Percentiles rank a stretch among this genome's conserved stretches.
phyloP scores from a whole-genome alignment of 2,888 invertebrate species.

The Lamellibrachia satsuma region DNA sequence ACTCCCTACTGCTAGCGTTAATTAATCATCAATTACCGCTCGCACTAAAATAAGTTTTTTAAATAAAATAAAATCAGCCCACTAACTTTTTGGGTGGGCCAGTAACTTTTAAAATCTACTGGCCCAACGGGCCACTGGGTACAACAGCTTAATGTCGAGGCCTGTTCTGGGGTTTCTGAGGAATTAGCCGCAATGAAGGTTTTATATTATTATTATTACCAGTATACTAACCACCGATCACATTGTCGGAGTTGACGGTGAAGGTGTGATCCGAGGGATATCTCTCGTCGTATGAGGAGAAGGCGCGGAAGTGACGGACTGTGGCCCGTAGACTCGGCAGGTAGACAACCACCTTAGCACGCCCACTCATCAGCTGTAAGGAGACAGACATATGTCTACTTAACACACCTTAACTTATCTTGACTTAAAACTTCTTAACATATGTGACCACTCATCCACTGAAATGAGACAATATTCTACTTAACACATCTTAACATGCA shows the following conservation, averaged over 20 bases:
- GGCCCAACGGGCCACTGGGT: too few species aligned
- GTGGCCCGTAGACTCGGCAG: constrained; percentile 53
- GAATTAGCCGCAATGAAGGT: too few species aligned
- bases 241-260: neutral
- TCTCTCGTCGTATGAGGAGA: constrained; percentile 48
- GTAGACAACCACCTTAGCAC: constrained; percentile 45
- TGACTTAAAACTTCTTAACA: neutral
- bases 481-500: neutral
- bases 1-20: too few species aligned
- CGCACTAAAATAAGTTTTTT: too few species aligned
- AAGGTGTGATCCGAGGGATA: constrained; percentile 19
- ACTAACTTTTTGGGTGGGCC: too few species aligned
- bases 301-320: constrained; percentile 55
- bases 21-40: too few species aligned
- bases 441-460: too few species aligned
- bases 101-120: too few species aligned
- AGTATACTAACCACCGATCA: constrained; percentile 1
- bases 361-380: constrained; percentile 28
- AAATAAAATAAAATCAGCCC: too few species aligned
- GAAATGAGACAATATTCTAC: neutral
- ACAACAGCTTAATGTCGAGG: too few species aligned
- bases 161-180: too few species aligned
- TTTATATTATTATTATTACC: neutral
- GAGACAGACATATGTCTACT: neutral
- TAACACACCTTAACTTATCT: neutral